Evolutionary conservation across 2,113 vertebrate species (phyloP).

Genomic region (Rhombomys opimus): DNA sequence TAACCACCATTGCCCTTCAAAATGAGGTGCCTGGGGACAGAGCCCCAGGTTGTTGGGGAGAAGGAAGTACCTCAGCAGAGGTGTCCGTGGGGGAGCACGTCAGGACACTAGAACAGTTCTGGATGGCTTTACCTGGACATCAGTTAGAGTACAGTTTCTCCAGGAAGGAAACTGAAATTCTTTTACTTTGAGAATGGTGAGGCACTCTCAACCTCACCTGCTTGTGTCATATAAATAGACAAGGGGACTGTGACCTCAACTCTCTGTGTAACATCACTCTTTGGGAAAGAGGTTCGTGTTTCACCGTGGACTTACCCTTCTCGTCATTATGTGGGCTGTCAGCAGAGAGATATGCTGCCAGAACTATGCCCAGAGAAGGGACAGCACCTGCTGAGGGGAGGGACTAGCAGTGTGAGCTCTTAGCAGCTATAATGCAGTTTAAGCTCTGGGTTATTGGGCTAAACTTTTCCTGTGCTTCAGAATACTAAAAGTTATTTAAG

Average conservation of each 20-base stretch:
- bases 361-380: background rate
- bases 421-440: background rate
- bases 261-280: background rate
- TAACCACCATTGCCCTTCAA: background rate
- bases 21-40: background rate
- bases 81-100: background rate
- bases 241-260: background rate
- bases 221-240: background rate
- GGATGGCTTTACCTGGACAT: conserved; percentile 1
- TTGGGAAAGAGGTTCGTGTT: background rate
- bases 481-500: conserved; percentile 37
- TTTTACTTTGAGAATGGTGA: background rate
- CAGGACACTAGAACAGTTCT: background rate
- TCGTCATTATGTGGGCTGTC: background rate
- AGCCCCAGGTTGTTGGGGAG: background rate
- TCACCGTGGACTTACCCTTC: background rate
- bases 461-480: background rate
- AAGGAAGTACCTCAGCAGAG: background rate
- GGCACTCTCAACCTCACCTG: background rate
- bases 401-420: background rate
- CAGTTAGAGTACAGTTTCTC: conserved; percentile 6
- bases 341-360: background rate
- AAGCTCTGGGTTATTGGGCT: background rate
- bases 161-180: conserved; percentile 34
- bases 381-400: background rate